Evolutionary conservation across 2,113 vertebrate species (phyloP), one percentile per base, ranked within the genome.

Genomic region (Mola mola): DNA sequence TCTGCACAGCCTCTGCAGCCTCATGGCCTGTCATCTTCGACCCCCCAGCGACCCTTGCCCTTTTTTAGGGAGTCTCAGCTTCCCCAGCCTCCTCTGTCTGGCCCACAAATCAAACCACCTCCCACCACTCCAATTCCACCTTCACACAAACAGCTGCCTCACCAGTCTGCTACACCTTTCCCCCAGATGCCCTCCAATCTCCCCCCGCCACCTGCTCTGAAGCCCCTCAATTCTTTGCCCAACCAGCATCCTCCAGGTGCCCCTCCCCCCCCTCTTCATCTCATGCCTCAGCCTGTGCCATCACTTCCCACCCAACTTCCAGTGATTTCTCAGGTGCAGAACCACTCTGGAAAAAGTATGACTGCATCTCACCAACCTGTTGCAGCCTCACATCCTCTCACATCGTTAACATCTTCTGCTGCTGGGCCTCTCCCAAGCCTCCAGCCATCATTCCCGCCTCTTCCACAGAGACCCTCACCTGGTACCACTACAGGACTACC

Each of bases 141-240:
- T n/a, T 91, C 96, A 57, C 95, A 96, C 87, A 98, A 96, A 69
- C 94, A 94, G 58, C 90, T 91, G 2, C 93, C 92, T 11, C 95
- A 96, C 80, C 94, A 94, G 56, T 87, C 95, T 0, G 90, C 94
- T 33, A 92, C 95, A 2, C 93, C 95, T 0, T 97, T 98, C 86
- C 94, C 94, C 2, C 93, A 93, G 61, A 95, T 97, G 92, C 97
- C 97, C 47, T 93, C 96, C 78, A 98, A 97, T 78, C 88, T 98
- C 25, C 97, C 97, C 0, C 96, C 96, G 0, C 97, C 96, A 0
- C 97, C 97, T 1, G 96, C 97, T 20, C 90, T 98, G 44, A 98
- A 98, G 58, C 96, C 97, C 4, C 92, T 98, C 60, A 96, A 93
- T 74, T 93, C 95, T 44, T 89, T 98, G 44, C 95, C 95, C 1